Conservation (phyloP, 2,797 vertebrate species). For the Neosalanx taihuensis region DNA sequence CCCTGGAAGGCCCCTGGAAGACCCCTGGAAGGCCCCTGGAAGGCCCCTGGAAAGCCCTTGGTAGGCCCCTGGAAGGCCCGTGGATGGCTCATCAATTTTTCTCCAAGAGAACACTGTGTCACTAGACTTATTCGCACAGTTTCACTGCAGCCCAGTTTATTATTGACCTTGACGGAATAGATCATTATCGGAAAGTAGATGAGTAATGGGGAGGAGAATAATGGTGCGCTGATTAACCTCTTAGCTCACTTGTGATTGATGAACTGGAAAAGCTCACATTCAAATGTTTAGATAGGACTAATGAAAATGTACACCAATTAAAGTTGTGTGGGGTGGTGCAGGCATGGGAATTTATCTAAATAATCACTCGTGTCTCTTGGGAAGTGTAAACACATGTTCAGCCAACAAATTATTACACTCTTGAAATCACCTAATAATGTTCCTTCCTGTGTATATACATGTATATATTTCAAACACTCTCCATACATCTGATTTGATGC, state of each 20-base stretch:
- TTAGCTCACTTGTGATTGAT: not conserved
- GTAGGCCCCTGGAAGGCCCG: not conserved
- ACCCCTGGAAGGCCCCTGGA: too few relatives aligned
- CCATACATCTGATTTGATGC: too few relatives aligned
- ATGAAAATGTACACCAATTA: not conserved
- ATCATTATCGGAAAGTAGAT: conserved; percentile 17
- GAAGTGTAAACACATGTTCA: too few relatives aligned
- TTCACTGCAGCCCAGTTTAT: not conserved
- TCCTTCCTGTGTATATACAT: too few relatives aligned
- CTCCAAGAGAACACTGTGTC: not conserved
- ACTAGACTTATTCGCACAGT: not conserved
- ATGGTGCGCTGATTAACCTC: conserved; percentile 10
- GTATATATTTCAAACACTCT: too few relatives aligned
- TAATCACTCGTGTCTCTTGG: too few relatives aligned
- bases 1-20: too few relatives aligned
- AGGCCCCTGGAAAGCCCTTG: too few relatives aligned
- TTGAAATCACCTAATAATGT: too few relatives aligned
- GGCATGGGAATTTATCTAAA: too few relatives aligned
- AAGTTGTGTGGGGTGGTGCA: not conserved
- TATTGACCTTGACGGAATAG: conserved; percentile 25
- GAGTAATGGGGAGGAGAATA: not conserved
- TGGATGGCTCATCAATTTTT: too few relatives aligned
- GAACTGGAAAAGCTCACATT: not conserved
- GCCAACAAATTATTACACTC: too few relatives aligned
- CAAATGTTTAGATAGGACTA: not conserved